Evolutionary conservation across 2,797 vertebrate genomes (phyloP).

Genomic region (Smutsia temminckii): DNA sequence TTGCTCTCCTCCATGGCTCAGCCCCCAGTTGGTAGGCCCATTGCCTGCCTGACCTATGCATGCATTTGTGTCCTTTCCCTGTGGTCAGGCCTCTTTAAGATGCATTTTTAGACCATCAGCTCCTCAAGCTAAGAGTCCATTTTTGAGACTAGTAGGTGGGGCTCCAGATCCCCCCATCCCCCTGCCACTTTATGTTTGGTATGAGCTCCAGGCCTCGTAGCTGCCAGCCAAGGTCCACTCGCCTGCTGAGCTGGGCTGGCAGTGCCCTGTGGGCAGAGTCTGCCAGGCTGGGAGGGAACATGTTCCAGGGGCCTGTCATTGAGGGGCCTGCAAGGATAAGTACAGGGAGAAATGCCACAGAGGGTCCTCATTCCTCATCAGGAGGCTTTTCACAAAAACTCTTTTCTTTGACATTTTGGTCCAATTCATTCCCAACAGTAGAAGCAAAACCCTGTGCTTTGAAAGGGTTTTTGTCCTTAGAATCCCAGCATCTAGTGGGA

Average conservation of each 20-base stretch:
- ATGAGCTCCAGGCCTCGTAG: background rate
- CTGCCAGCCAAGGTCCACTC: background rate
- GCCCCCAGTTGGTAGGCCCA: background rate
- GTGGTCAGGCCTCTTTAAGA: background rate
- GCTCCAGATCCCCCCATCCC: background rate
- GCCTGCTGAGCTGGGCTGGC: background rate
- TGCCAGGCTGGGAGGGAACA: background rate
- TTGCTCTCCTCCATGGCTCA: background rate
- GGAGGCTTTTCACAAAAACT: background rate
- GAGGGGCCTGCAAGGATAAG: background rate
- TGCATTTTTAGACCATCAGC: background rate
- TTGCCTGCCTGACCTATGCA: background rate
- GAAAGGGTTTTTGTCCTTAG: background rate
- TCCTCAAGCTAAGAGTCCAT: background rate
- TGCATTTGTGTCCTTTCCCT: rapidly evolving
- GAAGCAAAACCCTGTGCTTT: background rate
- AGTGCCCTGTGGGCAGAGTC: rapidly evolving
- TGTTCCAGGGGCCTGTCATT: background rate
- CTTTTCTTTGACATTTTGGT: background rate
- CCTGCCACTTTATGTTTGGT: no score
- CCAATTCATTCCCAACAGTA: background rate
- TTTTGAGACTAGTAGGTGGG: background rate
- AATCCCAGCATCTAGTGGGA: background rate
- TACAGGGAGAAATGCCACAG: background rate
- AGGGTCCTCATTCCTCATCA: background rate